These are phyloP conservation scores for Drosophila barbarae DNA, from an alignment of 2,888 invertebrate genomes.

Conservation along the genomic window DNA sequence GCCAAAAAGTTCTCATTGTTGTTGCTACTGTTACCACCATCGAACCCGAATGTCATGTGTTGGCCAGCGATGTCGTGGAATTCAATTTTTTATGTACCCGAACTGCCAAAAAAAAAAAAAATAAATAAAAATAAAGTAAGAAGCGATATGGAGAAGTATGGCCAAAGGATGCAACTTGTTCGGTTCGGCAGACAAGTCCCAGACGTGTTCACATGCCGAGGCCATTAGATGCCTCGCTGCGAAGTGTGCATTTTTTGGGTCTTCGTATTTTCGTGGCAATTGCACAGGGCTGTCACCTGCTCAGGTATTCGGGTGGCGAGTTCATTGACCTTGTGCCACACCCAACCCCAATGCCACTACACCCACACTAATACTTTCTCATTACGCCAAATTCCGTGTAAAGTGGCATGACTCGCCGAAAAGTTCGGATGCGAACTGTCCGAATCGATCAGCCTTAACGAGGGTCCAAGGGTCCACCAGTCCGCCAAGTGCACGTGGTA, in stretches of 20 bases:
- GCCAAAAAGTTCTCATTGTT: constrained; percentile 8
- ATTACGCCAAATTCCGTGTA: constrained; percentile 39
- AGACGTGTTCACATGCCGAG: constrained; percentile 29
- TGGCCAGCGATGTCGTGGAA: constrained; percentile 46
- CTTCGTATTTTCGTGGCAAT: constrained; percentile 12
- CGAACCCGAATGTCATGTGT: constrained; percentile 56
- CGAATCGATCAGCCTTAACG: constrained; percentile 41
- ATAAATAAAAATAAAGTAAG: constrained; percentile 13
- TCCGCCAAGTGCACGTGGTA: constrained; percentile 4
- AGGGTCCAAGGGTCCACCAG: constrained; percentile 25
- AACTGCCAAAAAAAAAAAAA: constrained; percentile 26
- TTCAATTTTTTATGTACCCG: constrained; percentile 43
- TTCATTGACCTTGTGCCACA: constrained; percentile 23
- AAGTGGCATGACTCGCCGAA: constrained; percentile 37
- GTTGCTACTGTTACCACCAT: constrained; percentile 20
- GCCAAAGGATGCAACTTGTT: constrained; percentile 30
- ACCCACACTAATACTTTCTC: constrained; percentile 33
- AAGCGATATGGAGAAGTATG: constrained; percentile 6
- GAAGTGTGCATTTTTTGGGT: constrained; percentile 8
- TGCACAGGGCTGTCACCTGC: constrained; percentile 27
- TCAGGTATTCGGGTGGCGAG: background rate
- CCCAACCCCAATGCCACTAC: constrained; percentile 21
- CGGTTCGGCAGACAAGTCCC: constrained; percentile 39
- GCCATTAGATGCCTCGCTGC: constrained; percentile 27
- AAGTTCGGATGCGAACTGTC: constrained; percentile 35